Conservation (phyloP, 2,888 invertebrate genomes). For the Pachydiplax longipennis region DNA sequence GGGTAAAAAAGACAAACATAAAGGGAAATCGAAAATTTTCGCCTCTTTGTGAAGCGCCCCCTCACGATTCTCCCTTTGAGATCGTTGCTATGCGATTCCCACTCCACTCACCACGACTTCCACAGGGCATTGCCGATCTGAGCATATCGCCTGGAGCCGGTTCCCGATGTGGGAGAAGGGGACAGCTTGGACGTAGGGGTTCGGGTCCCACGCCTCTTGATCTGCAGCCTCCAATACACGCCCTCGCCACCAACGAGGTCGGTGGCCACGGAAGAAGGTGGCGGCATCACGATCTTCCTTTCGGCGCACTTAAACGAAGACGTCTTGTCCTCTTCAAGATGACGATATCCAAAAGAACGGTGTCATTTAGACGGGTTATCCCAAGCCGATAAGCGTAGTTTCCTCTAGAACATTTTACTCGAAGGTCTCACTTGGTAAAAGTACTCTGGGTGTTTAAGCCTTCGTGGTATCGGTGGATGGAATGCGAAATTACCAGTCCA, state of each 20-base stretch:
- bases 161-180: background rate
- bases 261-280: slow-evolving; percentile 27
- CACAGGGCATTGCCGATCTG: slow-evolving; percentile 35
- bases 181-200: background rate
- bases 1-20: no score
- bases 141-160: slow-evolving; percentile 13
- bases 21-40: background rate
- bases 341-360: background rate
- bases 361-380: background rate
- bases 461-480: no score
- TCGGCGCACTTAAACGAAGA: background rate
- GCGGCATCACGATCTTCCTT: background rate
- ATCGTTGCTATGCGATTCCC: background rate
- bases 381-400: background rate
- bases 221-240: slow-evolving; percentile 23
- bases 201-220: slow-evolving; percentile 22
- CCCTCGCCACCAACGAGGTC: slow-evolving; percentile 18
- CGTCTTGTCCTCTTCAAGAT: background rate
- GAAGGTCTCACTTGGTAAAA: no score
- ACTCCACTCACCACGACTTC: slow-evolving; percentile 17
- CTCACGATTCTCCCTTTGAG: background rate
- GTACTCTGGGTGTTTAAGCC: no score
- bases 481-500: no score
- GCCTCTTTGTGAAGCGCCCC: background rate
- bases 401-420: background rate